These are phyloP conservation scores for Agrotis clavis DNA, from an alignment of 2,888 invertebrate genomes.

Conservation along the genomic window DNA sequence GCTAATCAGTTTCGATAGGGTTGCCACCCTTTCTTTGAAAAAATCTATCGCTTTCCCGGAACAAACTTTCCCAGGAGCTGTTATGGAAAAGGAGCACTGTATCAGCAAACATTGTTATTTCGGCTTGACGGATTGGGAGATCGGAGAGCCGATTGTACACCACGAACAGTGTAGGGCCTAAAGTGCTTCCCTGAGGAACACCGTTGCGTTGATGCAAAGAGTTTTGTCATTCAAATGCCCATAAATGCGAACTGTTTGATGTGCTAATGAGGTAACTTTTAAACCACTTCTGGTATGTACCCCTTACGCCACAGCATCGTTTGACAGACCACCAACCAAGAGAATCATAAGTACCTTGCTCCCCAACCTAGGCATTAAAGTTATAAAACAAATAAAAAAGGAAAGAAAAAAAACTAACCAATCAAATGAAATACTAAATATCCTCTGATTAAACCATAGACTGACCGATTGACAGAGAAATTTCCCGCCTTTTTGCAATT, in stretches of 20 bases:
- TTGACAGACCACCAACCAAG: too few species aligned
- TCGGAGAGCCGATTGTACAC: not conserved
- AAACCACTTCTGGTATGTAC: not conserved
- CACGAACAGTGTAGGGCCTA: not conserved
- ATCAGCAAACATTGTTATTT: slow-evolving; percentile 1
- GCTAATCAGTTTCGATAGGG: not conserved
- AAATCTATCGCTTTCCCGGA: not conserved
- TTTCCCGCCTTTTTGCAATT: slow-evolving; percentile 40
- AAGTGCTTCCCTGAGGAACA: not conserved
- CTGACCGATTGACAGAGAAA: slow-evolving; percentile 26
- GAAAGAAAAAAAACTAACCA: slow-evolving; percentile 8
- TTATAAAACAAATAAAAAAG: too few species aligned
- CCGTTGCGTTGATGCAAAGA: not conserved
- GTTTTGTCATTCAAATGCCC: not conserved
- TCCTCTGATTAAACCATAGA: slow-evolving; percentile 43
- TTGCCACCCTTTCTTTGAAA: too few species aligned
- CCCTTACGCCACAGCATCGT: not conserved
- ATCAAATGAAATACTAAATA: slow-evolving; percentile 42
- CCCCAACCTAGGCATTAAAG: not conserved
- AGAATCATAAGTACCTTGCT: not conserved
- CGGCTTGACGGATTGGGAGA: not conserved
- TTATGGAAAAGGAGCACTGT: not conserved
- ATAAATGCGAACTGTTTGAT: not conserved
- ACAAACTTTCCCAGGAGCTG: not conserved
- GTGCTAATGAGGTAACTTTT: not conserved